Percentiles rank a stretch among this genome's conserved stretches.
phyloP scores from a whole-genome alignment of 1,140 invertebrate genomes.

The Theocolax elegans region DNA sequence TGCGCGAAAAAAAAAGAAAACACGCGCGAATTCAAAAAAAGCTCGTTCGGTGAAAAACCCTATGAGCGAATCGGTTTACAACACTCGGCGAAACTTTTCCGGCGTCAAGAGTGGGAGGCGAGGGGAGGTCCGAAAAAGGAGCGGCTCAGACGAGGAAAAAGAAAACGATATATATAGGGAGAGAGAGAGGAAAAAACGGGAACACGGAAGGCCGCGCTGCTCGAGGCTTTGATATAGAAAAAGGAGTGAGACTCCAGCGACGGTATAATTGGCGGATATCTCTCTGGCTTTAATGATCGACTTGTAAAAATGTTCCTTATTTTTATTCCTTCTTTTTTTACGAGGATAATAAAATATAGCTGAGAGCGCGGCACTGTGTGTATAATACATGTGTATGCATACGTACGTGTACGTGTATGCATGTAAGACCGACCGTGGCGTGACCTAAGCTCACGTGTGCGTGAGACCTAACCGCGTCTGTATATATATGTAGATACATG shows the following conservation, averaged over 20 bases:
- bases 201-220: constrained; percentile 18
- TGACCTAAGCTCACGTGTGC: background rate
- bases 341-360: constrained; percentile 37
- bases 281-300: constrained; percentile 56
- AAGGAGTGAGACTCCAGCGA: constrained; percentile 37
- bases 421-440: background rate
- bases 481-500: background rate
- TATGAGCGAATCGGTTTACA: constrained; percentile 41
- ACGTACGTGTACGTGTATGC: no score
- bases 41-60: no score
- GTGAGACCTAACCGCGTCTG: background rate
- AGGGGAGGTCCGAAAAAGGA: no score
- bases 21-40: constrained; percentile 8
- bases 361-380: constrained; percentile 19
- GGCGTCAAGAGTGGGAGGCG: no score
- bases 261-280: constrained; percentile 54
- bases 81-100: constrained; percentile 38
- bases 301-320: constrained; percentile 56
- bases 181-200: no score
- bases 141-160: background rate
- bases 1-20: no score
- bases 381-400: no score
- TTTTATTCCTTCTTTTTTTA: constrained; percentile 50
- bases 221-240: constrained; percentile 14
- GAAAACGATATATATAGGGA: no score